A percentile compares a stretch with the other conserved stretches of the same genome.
Evolutionary conservation across 53 echinoderm and acorn worm species (phyloP).

Genomic region (Paracentrotus lividus): DNA sequence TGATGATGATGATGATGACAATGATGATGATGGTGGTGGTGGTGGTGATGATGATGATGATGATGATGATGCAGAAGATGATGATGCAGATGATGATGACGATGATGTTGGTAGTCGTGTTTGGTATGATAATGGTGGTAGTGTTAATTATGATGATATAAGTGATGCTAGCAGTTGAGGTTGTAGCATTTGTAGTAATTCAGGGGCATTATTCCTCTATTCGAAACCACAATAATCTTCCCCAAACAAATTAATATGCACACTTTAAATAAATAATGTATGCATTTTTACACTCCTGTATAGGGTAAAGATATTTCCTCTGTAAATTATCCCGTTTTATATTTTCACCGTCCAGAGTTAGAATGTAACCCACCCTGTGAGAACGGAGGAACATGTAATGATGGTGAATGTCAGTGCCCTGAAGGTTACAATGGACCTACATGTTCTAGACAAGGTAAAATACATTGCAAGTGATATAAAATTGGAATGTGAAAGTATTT

Average conservation of each 20-base stretch:
- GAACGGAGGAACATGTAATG: constrained; percentile 86
- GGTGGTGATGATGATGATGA: neutral
- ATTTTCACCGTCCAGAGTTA: constrained; percentile 40
- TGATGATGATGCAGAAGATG: neutral
- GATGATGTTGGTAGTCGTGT: neutral
- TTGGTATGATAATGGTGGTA: neutral
- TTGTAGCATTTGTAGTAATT: too few relatives aligned
- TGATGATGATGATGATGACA: neutral
- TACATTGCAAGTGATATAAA: neutral
- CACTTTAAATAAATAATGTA: too few relatives aligned
- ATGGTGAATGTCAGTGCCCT: constrained; percentile 81
- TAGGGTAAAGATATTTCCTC: too few relatives aligned
- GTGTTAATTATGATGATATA: neutral
- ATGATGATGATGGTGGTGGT: neutral
- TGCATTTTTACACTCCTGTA: too few relatives aligned
- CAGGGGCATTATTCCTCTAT: too few relatives aligned
- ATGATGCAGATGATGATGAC: too few relatives aligned
- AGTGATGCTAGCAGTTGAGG: neutral
- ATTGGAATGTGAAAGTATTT: too few relatives aligned
- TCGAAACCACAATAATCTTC: too few relatives aligned
- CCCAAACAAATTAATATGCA: too few relatives aligned
- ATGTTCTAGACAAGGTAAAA: constrained; percentile 79
- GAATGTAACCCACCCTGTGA: constrained; percentile 77
- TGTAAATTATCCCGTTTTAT: too few relatives aligned
- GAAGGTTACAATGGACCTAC: constrained; percentile 78